Evolutionary conservation across 2,113 vertebrate species (phyloP), one percentile per base, ranked within the genome.

Genomic region (Melanerpes aurifrons): DNA sequence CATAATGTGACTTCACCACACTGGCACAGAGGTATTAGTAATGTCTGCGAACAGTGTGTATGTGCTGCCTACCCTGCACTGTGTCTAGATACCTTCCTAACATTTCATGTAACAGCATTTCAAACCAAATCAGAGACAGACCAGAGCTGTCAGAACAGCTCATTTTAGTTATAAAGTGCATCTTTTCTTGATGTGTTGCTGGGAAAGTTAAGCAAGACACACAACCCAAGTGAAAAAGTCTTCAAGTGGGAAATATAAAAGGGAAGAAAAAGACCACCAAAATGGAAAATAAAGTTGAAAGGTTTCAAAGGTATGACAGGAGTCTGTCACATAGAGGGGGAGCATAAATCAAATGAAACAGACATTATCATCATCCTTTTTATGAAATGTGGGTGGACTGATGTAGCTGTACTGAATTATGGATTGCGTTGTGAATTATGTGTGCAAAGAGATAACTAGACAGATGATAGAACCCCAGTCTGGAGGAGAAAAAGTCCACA

Each of bases 81-180:
- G 0, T 68, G 57, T 83, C 92, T 91, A 81, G 79, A 88, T 53
- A 82, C 43, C 31, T 88, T 84, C 76, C 73, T 7, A 81, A 24
- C 45, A 72, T 87, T 92, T 96, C 72, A 56, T 69, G 87, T 86
- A 86, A 37, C n/a, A 58, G n/a, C 26, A 13, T 84, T 92, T 86
- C 79, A 91, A 72, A 90, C 71, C 66, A 81, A 91, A 92, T 43
- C 66, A 92, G 86, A 91, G 79, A 29, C 45, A 94, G 72, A 81
- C 25, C 57, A 87, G 67, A 66, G 70, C 85, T 93, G 94, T 94
- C 93, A 95, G 69, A 40, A 63, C 28, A 67, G 70, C 57, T 92
- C 64, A 71, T 89, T 93, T 85, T 58, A 91, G 76, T 92, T 93
- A 78, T 72, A 77, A 92, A 94, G 29, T 77, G 7, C 24, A 67